phyloP scores from a whole-genome alignment of 2,888 invertebrate species.

The Parnassius mnemosyne region DNA sequence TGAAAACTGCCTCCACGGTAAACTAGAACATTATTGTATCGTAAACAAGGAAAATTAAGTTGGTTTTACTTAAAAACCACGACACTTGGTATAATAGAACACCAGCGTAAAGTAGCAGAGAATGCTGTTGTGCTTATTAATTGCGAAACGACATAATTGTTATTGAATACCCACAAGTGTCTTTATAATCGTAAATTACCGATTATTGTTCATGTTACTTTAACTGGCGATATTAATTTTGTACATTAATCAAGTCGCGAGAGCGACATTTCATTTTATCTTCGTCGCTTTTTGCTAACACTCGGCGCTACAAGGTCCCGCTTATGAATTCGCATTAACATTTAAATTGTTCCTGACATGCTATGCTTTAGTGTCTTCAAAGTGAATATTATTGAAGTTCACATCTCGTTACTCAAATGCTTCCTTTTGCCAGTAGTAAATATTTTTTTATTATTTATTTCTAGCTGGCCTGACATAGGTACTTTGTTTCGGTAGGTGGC shows the following conservation, averaged over 20 bases:
- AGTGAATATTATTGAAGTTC: slow-evolving; percentile 22
- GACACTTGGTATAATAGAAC: too few species aligned
- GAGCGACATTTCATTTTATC: slow-evolving; percentile 41
- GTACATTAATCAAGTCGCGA: slow-evolving; percentile 42
- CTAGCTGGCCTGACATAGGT: too few species aligned
- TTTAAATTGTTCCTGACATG: slow-evolving; percentile 36
- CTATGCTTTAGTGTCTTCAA: slow-evolving; percentile 15
- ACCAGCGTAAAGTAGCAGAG: too few species aligned
- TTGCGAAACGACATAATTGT: background rate
- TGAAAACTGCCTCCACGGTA: too few species aligned
- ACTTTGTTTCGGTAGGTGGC: too few species aligned
- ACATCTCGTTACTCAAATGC: slow-evolving; percentile 23
- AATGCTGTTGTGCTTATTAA: too few species aligned
- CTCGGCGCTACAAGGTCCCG: slow-evolving; percentile 20
- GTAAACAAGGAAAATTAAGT: too few species aligned
- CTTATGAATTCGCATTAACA: slow-evolving; percentile 33
- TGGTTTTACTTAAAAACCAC: too few species aligned
- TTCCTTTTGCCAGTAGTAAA: slow-evolving; percentile 22
- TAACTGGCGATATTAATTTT: slow-evolving; percentile 30
- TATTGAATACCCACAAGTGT: background rate
- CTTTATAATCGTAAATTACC: background rate
- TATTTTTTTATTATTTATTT: slow-evolving; percentile 1
- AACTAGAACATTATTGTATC: too few species aligned
- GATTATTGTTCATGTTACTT: slow-evolving; percentile 12
- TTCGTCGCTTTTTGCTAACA: slow-evolving; percentile 33